A percentile compares a stretch with the other conserved stretches of the same genome.
These are phyloP conservation scores for Nibea albiflora DNA, from an alignment of 2,113 vertebrate species.

Conservation along the genomic window DNA sequence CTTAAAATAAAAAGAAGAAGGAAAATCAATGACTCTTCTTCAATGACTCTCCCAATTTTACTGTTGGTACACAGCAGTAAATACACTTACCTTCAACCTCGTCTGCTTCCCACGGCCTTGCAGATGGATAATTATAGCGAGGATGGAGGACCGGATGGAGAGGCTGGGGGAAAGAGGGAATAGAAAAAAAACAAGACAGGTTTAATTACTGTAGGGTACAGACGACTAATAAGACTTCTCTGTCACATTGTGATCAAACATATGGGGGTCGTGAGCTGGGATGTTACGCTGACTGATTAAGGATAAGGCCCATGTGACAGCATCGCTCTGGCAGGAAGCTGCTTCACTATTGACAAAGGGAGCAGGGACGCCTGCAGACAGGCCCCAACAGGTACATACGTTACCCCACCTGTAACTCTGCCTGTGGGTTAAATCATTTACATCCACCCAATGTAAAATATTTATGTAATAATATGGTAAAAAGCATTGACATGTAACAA, in stretches of 20 bases:
- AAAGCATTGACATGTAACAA: no score
- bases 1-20: slow-evolving; percentile 52
- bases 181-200: slow-evolving; percentile 58
- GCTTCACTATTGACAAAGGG: slow-evolving; percentile 12
- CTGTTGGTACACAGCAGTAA: slow-evolving; percentile 82
- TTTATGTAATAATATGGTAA: no score
- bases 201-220: slow-evolving; percentile 50
- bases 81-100: slow-evolving; percentile 81
- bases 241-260: slow-evolving; percentile 56
- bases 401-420: slow-evolving; percentile 5
- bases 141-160: slow-evolving; percentile 34
- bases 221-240: slow-evolving; percentile 44
- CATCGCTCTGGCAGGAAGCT: slow-evolving; percentile 7
- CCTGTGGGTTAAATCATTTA: slow-evolving; percentile 12
- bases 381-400: slow-evolving; percentile 10
- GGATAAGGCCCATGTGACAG: slow-evolving; percentile 28
- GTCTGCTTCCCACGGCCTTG: slow-evolving; percentile 65
- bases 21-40: slow-evolving; percentile 75
- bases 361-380: not conserved
- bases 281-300: slow-evolving; percentile 46
- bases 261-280: slow-evolving; percentile 32
- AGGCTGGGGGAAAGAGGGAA: slow-evolving; percentile 48
- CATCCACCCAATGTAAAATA: no score
- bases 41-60: slow-evolving; percentile 58
- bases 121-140: slow-evolving; percentile 67